phyloP scores from a whole-genome alignment of 2,113 vertebrate species.

The Brachionichthys hirsutus region DNA sequence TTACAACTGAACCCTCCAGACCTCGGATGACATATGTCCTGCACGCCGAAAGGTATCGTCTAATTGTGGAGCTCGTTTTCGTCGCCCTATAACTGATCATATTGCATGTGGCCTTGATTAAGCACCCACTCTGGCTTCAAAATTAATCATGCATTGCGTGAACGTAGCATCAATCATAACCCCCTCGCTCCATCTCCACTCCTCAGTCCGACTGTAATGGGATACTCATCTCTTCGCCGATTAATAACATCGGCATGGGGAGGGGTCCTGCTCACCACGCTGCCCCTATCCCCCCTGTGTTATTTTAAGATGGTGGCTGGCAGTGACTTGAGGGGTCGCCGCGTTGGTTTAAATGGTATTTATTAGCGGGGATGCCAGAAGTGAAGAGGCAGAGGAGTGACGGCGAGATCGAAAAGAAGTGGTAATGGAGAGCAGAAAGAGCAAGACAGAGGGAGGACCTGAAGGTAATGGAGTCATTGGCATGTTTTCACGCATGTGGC shows the following conservation, averaged over 20 bases:
- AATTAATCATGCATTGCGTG: constrained; percentile 77
- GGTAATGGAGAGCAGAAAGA: constrained; percentile 14
- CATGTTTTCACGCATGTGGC: constrained; percentile 60
- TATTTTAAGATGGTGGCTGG: constrained; percentile 75
- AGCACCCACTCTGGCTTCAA: constrained; percentile 69
- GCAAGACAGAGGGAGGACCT: constrained; percentile 39
- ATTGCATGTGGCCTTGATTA: constrained; percentile 74
- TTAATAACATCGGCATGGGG: constrained; percentile 73
- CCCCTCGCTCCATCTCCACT: constrained; percentile 70
- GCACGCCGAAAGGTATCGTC: constrained; percentile 64
- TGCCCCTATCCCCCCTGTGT: constrained; percentile 60
- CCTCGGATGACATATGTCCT: constrained; percentile 68
- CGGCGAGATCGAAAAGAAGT: constrained; percentile 13
- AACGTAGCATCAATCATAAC: constrained; percentile 74
- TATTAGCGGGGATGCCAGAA: constrained; percentile 66
- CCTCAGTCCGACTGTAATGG: constrained; percentile 73
- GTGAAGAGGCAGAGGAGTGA: constrained; percentile 31
- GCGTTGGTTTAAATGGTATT: constrained; percentile 74
- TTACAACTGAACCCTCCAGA: constrained; percentile 59
- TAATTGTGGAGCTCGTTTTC: constrained; percentile 64
- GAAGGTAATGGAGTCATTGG: constrained; percentile 61
- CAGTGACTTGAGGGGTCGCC: constrained; percentile 75
- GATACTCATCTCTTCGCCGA: constrained; percentile 80
- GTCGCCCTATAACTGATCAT: constrained; percentile 71
- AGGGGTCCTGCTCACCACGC: constrained; percentile 34